phyloP scores from a whole-genome alignment of 2,797 vertebrate genomes.

The Semotilus atromaculatus region DNA sequence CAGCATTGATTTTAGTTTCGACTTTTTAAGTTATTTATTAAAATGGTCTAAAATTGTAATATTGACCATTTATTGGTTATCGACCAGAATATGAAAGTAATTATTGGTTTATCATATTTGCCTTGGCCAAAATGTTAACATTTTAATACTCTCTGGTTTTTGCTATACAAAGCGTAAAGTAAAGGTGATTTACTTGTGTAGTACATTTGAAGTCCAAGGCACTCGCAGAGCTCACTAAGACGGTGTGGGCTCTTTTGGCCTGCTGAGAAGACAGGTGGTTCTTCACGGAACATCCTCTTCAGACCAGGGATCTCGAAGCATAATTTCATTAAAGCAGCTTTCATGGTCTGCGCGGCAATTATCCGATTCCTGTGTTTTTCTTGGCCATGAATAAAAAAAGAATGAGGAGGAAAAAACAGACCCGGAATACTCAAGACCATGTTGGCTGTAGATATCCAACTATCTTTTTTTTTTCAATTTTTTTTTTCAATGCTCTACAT shows the following conservation, averaged over 20 bases:
- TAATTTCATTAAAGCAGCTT: constrained; percentile 51
- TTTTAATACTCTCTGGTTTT: not conserved
- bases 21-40: not conserved
- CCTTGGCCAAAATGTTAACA: not conserved
- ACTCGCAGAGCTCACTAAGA: not conserved
- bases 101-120: not conserved
- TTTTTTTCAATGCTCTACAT: not conserved
- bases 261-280: constrained; percentile 28
- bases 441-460: constrained; percentile 3
- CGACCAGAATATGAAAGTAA: not conserved
- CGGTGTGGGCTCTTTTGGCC: constrained; percentile 6
- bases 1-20: not conserved
- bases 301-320: constrained; percentile 26
- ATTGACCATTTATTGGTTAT: not conserved
- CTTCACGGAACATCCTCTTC: not conserved
- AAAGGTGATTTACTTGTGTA: not conserved
- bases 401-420: not conserved
- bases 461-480: too few species aligned
- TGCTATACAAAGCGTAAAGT: not conserved
- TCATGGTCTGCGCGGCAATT: constrained; percentile 51
- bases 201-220: not conserved
- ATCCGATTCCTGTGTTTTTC: constrained; percentile 49
- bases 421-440: not conserved
- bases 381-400: constrained; percentile 36
- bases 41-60: not conserved